A percentile compares a stretch with the other conserved stretches of the same genome.
Evolutionary conservation across 2,113 vertebrate genomes (phyloP).

Genomic region (Hippocampus mohnikei): DNA sequence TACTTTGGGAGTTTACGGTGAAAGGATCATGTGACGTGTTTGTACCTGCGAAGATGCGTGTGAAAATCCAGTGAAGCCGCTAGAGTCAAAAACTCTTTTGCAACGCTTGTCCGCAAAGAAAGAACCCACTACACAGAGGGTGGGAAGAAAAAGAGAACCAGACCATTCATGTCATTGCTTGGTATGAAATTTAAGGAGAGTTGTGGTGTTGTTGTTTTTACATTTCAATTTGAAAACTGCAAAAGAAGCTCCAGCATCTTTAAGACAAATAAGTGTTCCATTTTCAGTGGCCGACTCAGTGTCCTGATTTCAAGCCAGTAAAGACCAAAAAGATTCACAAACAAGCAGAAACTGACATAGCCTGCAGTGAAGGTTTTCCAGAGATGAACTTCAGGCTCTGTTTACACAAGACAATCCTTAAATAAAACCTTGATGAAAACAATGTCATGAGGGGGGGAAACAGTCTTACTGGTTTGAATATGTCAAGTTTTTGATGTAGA

Average conservation of each 20-base stretch:
- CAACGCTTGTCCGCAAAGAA: not conserved
- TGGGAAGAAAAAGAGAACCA: not conserved
- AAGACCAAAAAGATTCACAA: not conserved
- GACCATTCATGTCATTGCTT: not conserved
- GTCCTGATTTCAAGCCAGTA: not conserved
- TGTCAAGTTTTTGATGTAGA: not conserved
- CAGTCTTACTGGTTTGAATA: not conserved
- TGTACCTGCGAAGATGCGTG: too few species aligned
- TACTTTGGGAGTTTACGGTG: conserved; percentile 13
- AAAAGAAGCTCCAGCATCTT: not conserved
- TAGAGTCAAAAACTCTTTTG: not conserved
- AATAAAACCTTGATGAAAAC: not conserved
- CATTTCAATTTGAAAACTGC: not conserved
- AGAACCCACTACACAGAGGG: too few species aligned
- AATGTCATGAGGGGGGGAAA: not conserved
- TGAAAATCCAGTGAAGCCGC: not conserved
- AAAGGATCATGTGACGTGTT: conserved; percentile 6
- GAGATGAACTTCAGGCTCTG: not conserved
- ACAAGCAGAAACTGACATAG: not conserved
- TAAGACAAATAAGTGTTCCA: not conserved
- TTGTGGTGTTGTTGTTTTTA: not conserved
- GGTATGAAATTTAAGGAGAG: not conserved
- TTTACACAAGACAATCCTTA: not conserved
- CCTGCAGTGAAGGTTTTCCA: not conserved
- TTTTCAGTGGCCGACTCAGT: not conserved